phyloP scores from a whole-genome alignment of 2,888 invertebrate genomes.

The Auanema freiburgensis region DNA sequence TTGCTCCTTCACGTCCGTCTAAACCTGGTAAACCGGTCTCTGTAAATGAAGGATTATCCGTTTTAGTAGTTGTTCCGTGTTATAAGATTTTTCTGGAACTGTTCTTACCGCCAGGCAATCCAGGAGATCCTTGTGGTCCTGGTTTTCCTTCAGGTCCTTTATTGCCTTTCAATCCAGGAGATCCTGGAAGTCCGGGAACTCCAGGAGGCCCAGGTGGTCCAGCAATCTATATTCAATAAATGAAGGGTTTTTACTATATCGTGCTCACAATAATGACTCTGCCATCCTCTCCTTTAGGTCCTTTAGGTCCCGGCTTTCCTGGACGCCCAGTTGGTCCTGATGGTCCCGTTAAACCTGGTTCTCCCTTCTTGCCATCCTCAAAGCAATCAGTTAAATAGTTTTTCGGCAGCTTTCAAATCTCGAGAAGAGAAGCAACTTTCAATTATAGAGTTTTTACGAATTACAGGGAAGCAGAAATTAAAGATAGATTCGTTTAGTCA shows the following conservation, averaged over 20 bases:
- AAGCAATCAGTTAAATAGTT: not conserved
- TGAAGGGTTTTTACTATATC: too few species aligned
- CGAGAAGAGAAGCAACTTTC: too few species aligned
- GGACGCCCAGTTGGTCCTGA: slow-evolving; percentile 52
- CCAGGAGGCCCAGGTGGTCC: slow-evolving; percentile 28
- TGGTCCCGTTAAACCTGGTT: slow-evolving; percentile 57
- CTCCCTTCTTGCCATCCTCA: slow-evolving; percentile 57
- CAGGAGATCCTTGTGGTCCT: slow-evolving; percentile 33
- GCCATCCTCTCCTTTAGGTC: slow-evolving; percentile 45
- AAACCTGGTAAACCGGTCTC: slow-evolving; percentile 6
- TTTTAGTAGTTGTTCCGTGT: too few species aligned
- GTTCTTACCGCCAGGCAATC: slow-evolving; percentile 16
- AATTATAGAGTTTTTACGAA: too few species aligned
- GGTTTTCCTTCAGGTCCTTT: slow-evolving; percentile 34
- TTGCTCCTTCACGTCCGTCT: slow-evolving; percentile 16
- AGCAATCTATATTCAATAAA: not conserved
- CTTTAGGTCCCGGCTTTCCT: slow-evolving; percentile 44
- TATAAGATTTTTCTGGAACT: too few species aligned
- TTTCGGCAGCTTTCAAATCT: too few species aligned
- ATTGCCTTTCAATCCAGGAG: slow-evolving; percentile 20
- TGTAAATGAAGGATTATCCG: not conserved
- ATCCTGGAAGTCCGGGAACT: slow-evolving; percentile 15
- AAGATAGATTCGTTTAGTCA: too few species aligned
- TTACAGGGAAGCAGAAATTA: too few species aligned
- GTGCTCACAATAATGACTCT: slow-evolving; percentile 39